Base-by-base conservation (phyloP, 2,113 vertebrate genomes). In the Silurus asotus region DNA sequence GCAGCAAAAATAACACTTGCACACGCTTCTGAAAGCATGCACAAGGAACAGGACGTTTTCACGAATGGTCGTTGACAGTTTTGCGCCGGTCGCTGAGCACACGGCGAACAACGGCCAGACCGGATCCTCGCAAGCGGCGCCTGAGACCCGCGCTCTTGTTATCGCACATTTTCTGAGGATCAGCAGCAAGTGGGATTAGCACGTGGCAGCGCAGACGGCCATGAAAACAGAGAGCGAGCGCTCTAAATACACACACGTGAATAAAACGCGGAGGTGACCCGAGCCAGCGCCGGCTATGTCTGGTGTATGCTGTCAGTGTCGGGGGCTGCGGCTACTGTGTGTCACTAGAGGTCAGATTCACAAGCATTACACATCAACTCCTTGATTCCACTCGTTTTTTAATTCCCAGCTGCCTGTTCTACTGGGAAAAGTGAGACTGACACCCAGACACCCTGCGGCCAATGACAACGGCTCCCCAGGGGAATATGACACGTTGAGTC, bases 1-100 rank as follows among this genome's bases (percentile, higher is more conserved):
- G 81, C 65, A 90, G 87, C 91, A 92, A 85, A 89, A 87, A 62
- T 23, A 87, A 83, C 84, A 87, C 74, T 90, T 90, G 85, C 82
- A 72, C 87, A 88, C 76, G 87, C 87, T 55, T 77, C 20, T n/a
- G 81, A 74, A 62, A 83, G 28, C 59, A n/a, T n/a, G 55, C 17
- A 8, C 67, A 11, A 3, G 25, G 17, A 49, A 49, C 56, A 49
- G 28, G 48, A 64, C 45, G 19, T 20, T 37, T 75, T 82, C 6
- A 1, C 19, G 56, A 56, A 23, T 25, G 77, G 74, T 86, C 69
- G 69, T 3, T 81, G 74, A 77, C 51, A 69, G 53, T 62, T 64
- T 37, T 55, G 28, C 14, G 9, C 14, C 11, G 49, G 48, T 61
- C 45, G 48, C 76, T 48, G 49, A 48, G 13, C 48, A 28, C 56